phyloP scores from a whole-genome alignment of 2,797 vertebrate genomes.

The Cyclopterus lumpus region DNA sequence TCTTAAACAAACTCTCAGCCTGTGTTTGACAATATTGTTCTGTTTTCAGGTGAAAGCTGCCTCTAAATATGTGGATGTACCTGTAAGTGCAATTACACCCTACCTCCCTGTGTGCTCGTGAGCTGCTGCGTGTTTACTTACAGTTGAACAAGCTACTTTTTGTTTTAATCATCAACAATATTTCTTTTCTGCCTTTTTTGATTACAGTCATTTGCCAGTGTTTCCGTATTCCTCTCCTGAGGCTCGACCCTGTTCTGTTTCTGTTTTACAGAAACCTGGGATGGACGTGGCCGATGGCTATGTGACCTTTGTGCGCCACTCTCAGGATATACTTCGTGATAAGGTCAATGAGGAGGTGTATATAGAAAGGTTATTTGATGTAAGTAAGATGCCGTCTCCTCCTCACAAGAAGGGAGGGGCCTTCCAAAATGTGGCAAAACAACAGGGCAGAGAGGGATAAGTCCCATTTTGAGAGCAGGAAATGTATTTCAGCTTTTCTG shows the following conservation, averaged over 20 bases:
- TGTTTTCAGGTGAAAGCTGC: constrained; percentile 96
- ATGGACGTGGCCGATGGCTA: constrained; percentile 99
- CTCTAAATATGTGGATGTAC: constrained; percentile 99
- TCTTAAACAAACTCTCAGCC: background rate
- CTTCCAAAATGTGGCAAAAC: constrained; percentile 99
- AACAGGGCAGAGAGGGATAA: constrained; percentile 98
- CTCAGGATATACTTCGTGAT: constrained; percentile 99
- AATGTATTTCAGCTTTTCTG: constrained; percentile 70
- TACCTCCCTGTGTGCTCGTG: constrained; percentile 15
- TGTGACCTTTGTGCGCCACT: constrained; percentile 99
- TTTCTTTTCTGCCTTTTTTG: constrained; percentile 1
- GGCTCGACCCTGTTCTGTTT: constrained; percentile 36
- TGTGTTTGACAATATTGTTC: constrained; percentile 62
- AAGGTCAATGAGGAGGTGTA: constrained; percentile 99
- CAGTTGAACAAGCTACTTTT: constrained; percentile 9
- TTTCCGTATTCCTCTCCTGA: constrained; percentile 11
- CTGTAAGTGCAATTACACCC: constrained; percentile 88
- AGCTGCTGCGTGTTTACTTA: constrained; percentile 4
- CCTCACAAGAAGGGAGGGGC: constrained; percentile 91
- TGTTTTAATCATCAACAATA: constrained; percentile 2
- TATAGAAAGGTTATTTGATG: constrained; percentile 99
- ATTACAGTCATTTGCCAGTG: background rate
- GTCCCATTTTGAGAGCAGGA: constrained; percentile 96
- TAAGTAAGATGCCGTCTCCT: constrained; percentile 99
- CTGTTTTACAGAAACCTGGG: constrained; percentile 92